Percentiles rank a stretch among this genome's conserved stretches.
Conservation (phyloP, 2,888 invertebrate genomes). For the Apeira syringaria region DNA sequence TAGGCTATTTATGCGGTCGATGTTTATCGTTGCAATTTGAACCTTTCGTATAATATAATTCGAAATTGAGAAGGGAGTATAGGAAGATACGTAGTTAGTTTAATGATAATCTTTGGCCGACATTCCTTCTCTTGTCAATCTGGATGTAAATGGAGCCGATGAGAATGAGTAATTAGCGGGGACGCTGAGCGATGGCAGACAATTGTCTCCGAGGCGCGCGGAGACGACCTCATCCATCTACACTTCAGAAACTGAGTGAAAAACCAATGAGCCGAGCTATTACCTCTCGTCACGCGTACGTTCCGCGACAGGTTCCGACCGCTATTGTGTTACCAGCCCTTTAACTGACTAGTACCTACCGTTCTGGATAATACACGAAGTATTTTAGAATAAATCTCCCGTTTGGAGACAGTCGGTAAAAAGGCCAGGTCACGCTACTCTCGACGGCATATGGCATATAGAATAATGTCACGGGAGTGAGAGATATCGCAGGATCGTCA, state of each 20-base stretch:
- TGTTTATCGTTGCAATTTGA: conserved; percentile 8
- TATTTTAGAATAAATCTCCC: too few species aligned
- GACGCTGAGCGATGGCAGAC: conserved; percentile 79
- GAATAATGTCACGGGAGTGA: too few species aligned
- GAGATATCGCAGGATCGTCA: too few species aligned
- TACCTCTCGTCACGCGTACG: conserved; percentile 47
- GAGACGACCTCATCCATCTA: conserved; percentile 74
- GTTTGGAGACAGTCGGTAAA: too few species aligned
- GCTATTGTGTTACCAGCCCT: conserved; percentile 18
- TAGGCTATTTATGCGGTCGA: conserved; percentile 15
- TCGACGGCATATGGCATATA: too few species aligned
- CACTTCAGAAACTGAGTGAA: conserved; percentile 78
- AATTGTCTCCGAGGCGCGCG: conserved; percentile 71
- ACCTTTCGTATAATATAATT: not conserved
- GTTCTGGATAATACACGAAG: too few species aligned
- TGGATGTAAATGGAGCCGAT: conserved; percentile 77
- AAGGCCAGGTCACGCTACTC: too few species aligned
- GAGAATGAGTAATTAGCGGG: conserved; percentile 79
- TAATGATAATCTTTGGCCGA: conserved; percentile 59
- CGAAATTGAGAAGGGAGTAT: conserved; percentile 1
- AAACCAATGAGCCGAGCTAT: conserved; percentile 79
- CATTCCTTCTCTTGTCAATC: conserved; percentile 60
- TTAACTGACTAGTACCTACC: conserved; percentile 20
- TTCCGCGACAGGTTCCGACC: conserved; percentile 19
- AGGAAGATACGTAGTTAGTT: conserved; percentile 42